phyloP scores from a whole-genome alignment of 2,797 vertebrate genomes.

The Mallotus villosus region DNA sequence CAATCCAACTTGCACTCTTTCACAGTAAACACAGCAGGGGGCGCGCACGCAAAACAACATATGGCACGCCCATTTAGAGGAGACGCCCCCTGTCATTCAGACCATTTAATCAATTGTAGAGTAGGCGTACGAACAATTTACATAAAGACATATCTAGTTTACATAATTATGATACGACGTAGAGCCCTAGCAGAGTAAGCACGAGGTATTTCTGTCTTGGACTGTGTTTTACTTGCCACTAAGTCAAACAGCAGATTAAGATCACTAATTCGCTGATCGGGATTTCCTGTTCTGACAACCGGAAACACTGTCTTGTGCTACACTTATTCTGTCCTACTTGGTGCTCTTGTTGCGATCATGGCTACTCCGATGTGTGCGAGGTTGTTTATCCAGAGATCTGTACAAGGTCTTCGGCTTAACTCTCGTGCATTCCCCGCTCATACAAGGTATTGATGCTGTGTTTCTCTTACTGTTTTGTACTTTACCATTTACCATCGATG shows the following conservation, averaged over 20 bases:
- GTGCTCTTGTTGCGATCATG: slow-evolving; percentile 53
- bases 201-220: too few relatives aligned
- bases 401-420: slow-evolving; percentile 39
- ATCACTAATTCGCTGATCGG: not conserved
- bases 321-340: not conserved
- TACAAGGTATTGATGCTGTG: slow-evolving; percentile 51
- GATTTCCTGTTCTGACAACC: not conserved
- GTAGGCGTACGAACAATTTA: too few relatives aligned
- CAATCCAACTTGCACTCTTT: slow-evolving; percentile 41
- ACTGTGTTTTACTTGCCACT: too few relatives aligned
- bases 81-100: slow-evolving; percentile 59
- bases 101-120: not conserved
- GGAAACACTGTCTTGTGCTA: not conserved
- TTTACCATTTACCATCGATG: too few relatives aligned
- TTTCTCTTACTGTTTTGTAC: too few relatives aligned
- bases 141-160: too few relatives aligned
- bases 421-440: slow-evolving; percentile 32
- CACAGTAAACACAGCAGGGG: slow-evolving; percentile 42
- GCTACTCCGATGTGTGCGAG: slow-evolving; percentile 36
- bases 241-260: not conserved
- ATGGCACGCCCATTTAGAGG: slow-evolving; percentile 21
- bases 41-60: slow-evolving; percentile 50
- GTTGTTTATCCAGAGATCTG: slow-evolving; percentile 51
- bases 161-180: too few relatives aligned
- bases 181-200: too few relatives aligned